phyloP scores from a whole-genome alignment of 2,888 invertebrate species.

The Lasius platythorax region DNA sequence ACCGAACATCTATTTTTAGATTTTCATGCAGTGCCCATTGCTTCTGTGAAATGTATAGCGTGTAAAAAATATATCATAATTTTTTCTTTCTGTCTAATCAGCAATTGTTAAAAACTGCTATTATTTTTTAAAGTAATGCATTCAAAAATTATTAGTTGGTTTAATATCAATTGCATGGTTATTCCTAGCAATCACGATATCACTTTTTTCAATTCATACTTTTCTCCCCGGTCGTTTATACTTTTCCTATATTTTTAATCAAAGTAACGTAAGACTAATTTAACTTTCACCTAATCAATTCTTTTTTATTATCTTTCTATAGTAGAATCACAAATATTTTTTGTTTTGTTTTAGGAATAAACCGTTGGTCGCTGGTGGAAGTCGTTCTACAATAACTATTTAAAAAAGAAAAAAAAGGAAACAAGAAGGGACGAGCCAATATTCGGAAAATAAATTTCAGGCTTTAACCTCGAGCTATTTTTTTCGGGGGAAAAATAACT shows the following conservation, averaged over 20 bases:
- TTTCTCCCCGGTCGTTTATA: background rate
- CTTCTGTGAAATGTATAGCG: background rate
- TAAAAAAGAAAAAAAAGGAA: background rate
- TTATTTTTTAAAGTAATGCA: background rate
- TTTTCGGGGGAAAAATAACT: background rate
- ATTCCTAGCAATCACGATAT: background rate
- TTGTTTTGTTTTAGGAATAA: conserved; percentile 52
- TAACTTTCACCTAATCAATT: background rate
- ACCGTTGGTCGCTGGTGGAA: conserved; percentile 41
- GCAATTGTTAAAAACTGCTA: background rate
- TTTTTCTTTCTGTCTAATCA: background rate
- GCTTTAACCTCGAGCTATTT: conserved; percentile 11
- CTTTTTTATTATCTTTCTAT: background rate
- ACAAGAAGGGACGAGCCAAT: background rate
- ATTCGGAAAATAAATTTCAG: conserved; percentile 11
- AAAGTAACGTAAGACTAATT: background rate
- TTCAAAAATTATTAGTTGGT: background rate
- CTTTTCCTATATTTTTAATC: background rate
- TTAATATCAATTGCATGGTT: background rate
- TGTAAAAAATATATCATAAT: background rate
- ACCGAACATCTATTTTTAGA: conserved; percentile 34
- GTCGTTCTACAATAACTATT: conserved; percentile 61
- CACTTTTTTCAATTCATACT: background rate
- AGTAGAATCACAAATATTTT: background rate
- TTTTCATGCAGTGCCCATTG: background rate